Evolutionary conservation across 1,140 invertebrate genomes (phyloP), one percentile per base, ranked within the genome.

Genomic region (Drosophila kepulauana): DNA sequence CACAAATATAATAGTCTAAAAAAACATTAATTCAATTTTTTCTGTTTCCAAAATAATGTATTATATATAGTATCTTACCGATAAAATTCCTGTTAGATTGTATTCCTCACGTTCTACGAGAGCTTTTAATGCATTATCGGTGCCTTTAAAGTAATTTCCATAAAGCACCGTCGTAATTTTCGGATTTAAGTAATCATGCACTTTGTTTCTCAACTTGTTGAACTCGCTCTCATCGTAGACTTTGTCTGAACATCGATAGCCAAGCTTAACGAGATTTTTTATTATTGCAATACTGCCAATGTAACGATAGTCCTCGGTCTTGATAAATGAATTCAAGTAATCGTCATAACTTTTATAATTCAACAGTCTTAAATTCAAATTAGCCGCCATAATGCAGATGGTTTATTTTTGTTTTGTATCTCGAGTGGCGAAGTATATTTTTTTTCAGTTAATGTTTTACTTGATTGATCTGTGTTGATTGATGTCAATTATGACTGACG

Each of bases 1-100:
- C 8, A 72, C 5, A 30, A 72, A 76, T 10, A 76, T 72, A 28
- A 72, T 76, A 4, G 69, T 76, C 73, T 75, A 33, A 8, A 38
- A 38, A 2, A 38, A 38, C 1, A 20, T 3, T 20, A 2, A 20
- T 20, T 20, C 3, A 20, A 20, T 20, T 20, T 20, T 20, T 20
- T 20, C 20, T 20, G 3, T 20, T 20, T 25, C 20, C 20, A 25
- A 25, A 25, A 6, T 8, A 33, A 33, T 8, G 30, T 33, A 30
- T 6, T 5, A 30, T 30, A 8, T 33, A 33, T 1, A 7, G 6
- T 33, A 25, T 33, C 45, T 15, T 30, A 75, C 73, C 30, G 73
- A 33, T 20, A 75, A 1, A 5, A 51, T 64, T 2, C 3, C 1
- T 0, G 49, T 1, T 5, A 70, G 8, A 59, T 75, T 75, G 1